Conservation (phyloP, 2,888 invertebrate genomes). For the Dryobotodes eremita region DNA sequence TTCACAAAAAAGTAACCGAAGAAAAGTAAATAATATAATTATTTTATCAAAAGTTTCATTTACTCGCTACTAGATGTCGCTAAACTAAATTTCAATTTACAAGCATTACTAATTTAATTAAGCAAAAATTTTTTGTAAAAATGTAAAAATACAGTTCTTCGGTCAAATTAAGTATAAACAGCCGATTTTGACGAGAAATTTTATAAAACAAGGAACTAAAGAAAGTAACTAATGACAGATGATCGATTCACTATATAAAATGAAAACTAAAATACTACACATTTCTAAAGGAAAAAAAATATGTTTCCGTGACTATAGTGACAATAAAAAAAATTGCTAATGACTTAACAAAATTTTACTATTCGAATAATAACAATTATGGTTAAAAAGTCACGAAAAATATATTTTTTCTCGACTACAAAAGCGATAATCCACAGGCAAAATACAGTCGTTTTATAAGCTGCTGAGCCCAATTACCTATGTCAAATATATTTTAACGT, state of each 20-base stretch:
- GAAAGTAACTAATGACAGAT: slow-evolving; percentile 40
- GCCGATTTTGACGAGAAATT: slow-evolving; percentile 64
- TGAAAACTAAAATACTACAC: slow-evolving; percentile 31
- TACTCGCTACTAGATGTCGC: slow-evolving; percentile 51
- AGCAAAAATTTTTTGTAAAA: too few species aligned
- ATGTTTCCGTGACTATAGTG: slow-evolving; percentile 1
- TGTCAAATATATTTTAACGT: slow-evolving; percentile 12
- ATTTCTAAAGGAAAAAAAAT: slow-evolving; percentile 31
- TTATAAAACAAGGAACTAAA: slow-evolving; percentile 15
- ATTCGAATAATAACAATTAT: not conserved
- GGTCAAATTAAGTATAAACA: slow-evolving; percentile 50
- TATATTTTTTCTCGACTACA: slow-evolving; percentile 23
- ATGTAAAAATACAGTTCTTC: slow-evolving; percentile 42
- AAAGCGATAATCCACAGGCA: slow-evolving; percentile 44
- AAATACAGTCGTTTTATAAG: slow-evolving; percentile 50
- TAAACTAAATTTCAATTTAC: slow-evolving; percentile 2
- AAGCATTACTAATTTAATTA: not conserved
- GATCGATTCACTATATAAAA: slow-evolving; percentile 35
- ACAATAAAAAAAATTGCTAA: slow-evolving; percentile 7
- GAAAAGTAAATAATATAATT: slow-evolving; percentile 36
- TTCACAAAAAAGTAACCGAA: slow-evolving; percentile 49
- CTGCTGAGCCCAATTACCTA: slow-evolving; percentile 19
- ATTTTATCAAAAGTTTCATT: not conserved
- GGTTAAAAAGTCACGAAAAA: slow-evolving; percentile 17
- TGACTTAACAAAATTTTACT: not conserved